Conservation (phyloP, 2,888 invertebrate species). For the Leptopterna dolabrata region DNA sequence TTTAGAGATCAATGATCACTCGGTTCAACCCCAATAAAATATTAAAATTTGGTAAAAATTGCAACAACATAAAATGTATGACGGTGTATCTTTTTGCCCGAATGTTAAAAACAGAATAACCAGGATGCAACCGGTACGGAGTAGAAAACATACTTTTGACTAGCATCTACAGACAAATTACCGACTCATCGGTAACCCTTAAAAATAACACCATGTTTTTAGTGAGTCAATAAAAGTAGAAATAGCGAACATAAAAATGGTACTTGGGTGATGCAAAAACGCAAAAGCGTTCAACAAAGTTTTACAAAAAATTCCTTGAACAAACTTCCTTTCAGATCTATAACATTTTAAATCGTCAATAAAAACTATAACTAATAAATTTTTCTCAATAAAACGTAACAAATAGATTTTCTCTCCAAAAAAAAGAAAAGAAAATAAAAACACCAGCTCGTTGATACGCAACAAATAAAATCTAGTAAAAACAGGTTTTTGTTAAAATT, state of each 20-base stretch:
- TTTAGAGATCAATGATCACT: constrained; percentile 23
- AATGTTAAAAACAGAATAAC: not conserved
- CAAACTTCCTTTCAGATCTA: constrained; percentile 10
- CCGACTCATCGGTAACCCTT: not conserved
- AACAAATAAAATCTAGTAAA: not conserved
- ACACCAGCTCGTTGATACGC: not conserved
- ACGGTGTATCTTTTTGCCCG: not conserved
- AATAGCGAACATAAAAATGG: not conserved
- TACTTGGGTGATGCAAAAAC: not conserved
- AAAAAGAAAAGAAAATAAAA: too few species aligned
- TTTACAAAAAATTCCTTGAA: not conserved
- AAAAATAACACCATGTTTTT: not conserved
- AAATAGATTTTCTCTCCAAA: constrained; percentile 15
- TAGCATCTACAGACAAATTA: constrained; percentile 21
- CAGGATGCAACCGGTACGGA: not conserved
- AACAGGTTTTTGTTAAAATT: not conserved
- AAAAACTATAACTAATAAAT: constrained; percentile 47
- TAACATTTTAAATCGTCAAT: not conserved
- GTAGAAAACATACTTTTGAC: constrained; percentile 14
- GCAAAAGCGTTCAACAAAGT: constrained; percentile 6
- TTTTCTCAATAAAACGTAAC: constrained; percentile 41
- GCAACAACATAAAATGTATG: too few species aligned
- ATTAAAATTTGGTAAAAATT: not conserved
- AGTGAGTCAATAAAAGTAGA: not conserved
- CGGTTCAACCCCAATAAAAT: not conserved